phyloP scores from a whole-genome alignment of 2,797 vertebrate genomes.

The Chrysocyon brachyurus region DNA sequence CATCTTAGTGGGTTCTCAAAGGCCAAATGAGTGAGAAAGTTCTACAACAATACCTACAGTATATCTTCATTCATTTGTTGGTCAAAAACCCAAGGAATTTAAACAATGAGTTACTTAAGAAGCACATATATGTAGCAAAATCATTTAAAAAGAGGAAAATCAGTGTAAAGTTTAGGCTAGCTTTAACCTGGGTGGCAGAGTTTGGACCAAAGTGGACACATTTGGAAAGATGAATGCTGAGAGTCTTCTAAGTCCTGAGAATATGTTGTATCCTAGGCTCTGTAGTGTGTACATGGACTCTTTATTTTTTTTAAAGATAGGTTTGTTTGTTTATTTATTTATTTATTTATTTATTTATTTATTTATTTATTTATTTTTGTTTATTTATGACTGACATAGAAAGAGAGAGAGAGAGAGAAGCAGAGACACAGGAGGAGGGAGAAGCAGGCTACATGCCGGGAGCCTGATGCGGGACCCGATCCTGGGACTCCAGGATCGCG shows the following conservation, averaged over 20 bases:
- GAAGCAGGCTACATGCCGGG: too few relatives aligned
- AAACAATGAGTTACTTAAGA: neutral
- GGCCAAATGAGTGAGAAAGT: neutral
- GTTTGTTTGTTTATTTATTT: too few relatives aligned
- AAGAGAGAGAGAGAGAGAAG: too few relatives aligned
- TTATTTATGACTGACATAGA: too few relatives aligned
- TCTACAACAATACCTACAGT: neutral
- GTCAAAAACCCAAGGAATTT: neutral
- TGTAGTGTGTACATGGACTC: rapidly evolving
- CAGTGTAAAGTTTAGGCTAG: neutral
- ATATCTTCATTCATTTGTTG: neutral
- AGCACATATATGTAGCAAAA: neutral
- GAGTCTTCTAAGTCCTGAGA: neutral
- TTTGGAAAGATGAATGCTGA: neutral
- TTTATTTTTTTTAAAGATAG: too few relatives aligned
- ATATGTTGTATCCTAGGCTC: rapidly evolving
- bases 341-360: too few relatives aligned
- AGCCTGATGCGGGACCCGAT: too few relatives aligned
- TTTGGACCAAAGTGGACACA: neutral
- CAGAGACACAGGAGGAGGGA: too few relatives aligned
- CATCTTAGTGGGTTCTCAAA: neutral
- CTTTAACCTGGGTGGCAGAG: neutral
- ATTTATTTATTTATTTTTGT: too few relatives aligned
- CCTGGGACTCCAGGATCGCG: too few relatives aligned
- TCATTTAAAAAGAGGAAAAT: neutral